Conservation (phyloP, 2,113 vertebrate genomes). For the Campylomormyrus numenius region DNA sequence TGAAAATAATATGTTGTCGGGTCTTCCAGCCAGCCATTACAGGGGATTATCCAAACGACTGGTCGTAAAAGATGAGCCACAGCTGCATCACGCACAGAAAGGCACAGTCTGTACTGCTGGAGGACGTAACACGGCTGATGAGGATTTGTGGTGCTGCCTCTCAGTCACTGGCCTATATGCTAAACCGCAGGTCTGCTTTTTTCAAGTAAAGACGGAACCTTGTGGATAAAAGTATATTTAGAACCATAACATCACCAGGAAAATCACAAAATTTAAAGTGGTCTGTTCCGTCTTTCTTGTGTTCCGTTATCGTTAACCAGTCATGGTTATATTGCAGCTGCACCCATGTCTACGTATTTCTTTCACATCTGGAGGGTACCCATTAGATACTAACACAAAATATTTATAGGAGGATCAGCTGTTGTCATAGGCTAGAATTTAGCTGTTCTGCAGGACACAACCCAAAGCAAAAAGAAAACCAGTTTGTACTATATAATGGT, state of each 20-base stretch:
- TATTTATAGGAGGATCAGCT: not conserved
- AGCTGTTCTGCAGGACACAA: not conserved
- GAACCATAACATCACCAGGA: not conserved
- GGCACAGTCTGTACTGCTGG: not conserved
- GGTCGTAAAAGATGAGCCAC: not conserved
- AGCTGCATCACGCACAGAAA: not conserved
- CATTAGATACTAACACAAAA: not conserved
- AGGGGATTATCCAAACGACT: not conserved
- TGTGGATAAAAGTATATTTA: not conserved
- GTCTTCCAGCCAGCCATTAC: not conserved
- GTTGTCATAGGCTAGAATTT: not conserved
- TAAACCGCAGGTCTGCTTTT: not conserved
- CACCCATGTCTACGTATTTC: not conserved
- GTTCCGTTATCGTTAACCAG: not conserved
- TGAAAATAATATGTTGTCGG: not conserved
- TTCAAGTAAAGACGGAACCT: not conserved
- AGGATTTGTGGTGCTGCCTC: not conserved
- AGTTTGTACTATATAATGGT: not conserved
- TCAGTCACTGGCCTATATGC: not conserved
- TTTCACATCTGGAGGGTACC: not conserved
- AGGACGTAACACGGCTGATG: not conserved
- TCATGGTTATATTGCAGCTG: not conserved
- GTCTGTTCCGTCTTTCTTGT: not conserved
- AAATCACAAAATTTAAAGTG: not conserved
- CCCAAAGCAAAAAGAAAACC: not conserved